phyloP scores from a whole-genome alignment of 2,888 invertebrate species.

The Hypolimnas misippus region DNA sequence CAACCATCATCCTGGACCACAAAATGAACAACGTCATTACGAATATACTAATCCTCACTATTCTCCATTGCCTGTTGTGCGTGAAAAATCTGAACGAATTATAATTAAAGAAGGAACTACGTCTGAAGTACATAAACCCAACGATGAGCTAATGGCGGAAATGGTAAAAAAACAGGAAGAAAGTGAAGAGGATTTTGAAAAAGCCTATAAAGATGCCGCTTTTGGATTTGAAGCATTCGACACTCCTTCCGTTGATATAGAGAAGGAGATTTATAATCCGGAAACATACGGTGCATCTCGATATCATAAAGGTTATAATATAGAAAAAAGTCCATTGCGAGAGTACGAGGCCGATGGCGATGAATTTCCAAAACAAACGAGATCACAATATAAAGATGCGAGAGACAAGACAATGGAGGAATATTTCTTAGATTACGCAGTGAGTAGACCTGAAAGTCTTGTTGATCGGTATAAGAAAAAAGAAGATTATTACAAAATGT shows the following conservation, averaged over 20 bases:
- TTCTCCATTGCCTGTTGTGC: slow-evolving; percentile 51
- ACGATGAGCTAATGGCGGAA: slow-evolving; percentile 62
- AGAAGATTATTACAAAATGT: slow-evolving; percentile 69
- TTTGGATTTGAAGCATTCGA: slow-evolving; percentile 72
- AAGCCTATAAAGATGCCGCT: slow-evolving; percentile 73
- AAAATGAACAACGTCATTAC: slow-evolving; percentile 45
- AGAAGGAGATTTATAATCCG: slow-evolving; percentile 70
- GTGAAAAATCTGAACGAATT: slow-evolving; percentile 68
- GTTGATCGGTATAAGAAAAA: slow-evolving; percentile 64
- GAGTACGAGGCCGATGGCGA: slow-evolving; percentile 69
- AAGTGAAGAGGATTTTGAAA: slow-evolving; percentile 76
- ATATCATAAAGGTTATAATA: slow-evolving; percentile 57
- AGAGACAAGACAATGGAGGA: slow-evolving; percentile 69
- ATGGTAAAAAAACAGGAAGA: slow-evolving; percentile 67
- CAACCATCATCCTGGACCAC: slow-evolving; percentile 38
- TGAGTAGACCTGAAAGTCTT: slow-evolving; percentile 66
- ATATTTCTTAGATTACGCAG: slow-evolving; percentile 69
- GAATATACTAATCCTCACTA: slow-evolving; percentile 43
- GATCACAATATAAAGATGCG: slow-evolving; percentile 65
- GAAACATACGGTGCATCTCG: slow-evolving; percentile 60
- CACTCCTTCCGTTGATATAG: slow-evolving; percentile 54
- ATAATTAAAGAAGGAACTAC: slow-evolving; percentile 67
- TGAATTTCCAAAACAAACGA: slow-evolving; percentile 62
- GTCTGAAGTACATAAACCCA: slow-evolving; percentile 59
- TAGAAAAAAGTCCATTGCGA: slow-evolving; percentile 64